These are phyloP conservation scores for Arizona elegans DNA, from an alignment of 2,113 vertebrate genomes.

Conservation along the genomic window DNA sequence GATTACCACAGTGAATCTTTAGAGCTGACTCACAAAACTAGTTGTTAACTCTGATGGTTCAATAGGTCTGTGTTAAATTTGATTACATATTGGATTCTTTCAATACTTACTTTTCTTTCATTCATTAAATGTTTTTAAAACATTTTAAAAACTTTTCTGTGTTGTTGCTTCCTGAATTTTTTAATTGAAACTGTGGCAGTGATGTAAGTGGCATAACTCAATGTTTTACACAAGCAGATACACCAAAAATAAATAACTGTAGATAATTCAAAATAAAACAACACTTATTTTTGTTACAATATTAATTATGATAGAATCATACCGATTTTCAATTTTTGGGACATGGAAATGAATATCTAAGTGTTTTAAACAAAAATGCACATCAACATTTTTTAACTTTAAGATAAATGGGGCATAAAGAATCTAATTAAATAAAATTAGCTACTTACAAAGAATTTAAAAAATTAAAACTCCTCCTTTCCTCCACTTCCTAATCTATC, in stretches of 20 bases:
- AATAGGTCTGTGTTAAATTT: neutral
- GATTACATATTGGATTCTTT: neutral
- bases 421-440: neutral
- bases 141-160: neutral
- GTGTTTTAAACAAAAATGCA: neutral
- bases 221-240: neutral
- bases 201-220: neutral
- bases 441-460: neutral
- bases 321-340: neutral
- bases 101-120: neutral
- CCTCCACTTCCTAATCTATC: neutral
- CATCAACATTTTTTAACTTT: neutral
- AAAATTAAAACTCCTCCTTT: neutral
- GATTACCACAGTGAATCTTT: neutral
- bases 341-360: neutral
- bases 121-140: neutral
- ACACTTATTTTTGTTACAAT: neutral
- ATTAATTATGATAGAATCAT: neutral
- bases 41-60: neutral
- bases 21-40: neutral
- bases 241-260: neutral
- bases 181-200: neutral
- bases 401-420: neutral
- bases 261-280: neutral
- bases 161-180: neutral